Evolutionary conservation across 2,888 invertebrate species (phyloP), one percentile per base, ranked within the genome.

Genomic region (Horisme vitalbata): DNA sequence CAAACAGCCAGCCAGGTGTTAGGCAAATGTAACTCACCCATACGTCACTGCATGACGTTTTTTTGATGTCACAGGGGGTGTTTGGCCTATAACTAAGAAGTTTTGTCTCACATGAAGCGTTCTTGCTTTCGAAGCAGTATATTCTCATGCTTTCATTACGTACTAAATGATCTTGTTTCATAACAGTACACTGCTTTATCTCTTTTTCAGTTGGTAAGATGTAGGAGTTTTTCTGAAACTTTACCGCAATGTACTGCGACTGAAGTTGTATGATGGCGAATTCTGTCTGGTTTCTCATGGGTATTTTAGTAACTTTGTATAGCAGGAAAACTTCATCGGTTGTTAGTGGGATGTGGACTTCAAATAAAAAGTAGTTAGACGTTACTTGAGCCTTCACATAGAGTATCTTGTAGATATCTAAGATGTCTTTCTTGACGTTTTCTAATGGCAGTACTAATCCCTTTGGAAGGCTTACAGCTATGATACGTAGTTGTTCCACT

Each of bases 341-440:
- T 7, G 7, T 8, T 4, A 21, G 21, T 7, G 21, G 21, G 4
- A 7, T 54, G 41, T 4, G 48, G 8, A 30, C 14, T 30, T 60
- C 55, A 24, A 55, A 52, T 4, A 57, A 1, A 21, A 57, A 57
- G 8, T 48, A 55, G 11, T 5, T 45, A 4, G 45, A 21, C 0
- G 52, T 52, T 0, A 55, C 51, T 36, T 52, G 33, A 1, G 53
- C 55, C 28, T 55, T 61, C 0, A 55, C 50, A 7, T 46, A 52
- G n/a, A 52, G 28, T n/a, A 57, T 35, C 13, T 55, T 55, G 39
- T 57, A 59, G 0, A 57, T n/a, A 3, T 59, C 46, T 9, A 44
- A 54, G 0, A 57, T 47, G 15, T 57, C 45, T 12, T 52, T 37
- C 32, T 34, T 28, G 2, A 45, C 31, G 32, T 53, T 50, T 9